Conservation (phyloP, 1,140 invertebrate genomes). For the Musca domestica region DNA sequence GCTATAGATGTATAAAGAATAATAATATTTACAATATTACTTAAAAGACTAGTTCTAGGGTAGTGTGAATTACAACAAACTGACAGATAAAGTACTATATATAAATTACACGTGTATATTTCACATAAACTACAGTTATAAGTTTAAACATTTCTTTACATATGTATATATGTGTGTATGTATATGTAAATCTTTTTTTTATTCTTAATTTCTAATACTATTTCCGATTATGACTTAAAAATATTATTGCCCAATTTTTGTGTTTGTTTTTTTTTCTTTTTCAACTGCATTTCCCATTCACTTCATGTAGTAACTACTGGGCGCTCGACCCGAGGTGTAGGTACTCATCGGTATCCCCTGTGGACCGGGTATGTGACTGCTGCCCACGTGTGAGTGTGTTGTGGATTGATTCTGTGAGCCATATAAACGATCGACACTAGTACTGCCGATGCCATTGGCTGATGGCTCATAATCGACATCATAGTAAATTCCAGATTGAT, state of each 20-base stretch:
- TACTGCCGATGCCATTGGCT: constrained; percentile 56
- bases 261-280: too few relatives aligned
- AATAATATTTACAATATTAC: constrained; percentile 14
- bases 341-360: constrained; percentile 69
- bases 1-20: too few relatives aligned
- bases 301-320: constrained; percentile 53
- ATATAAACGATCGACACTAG: constrained; percentile 47
- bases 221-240: neutral
- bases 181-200: constrained; percentile 1
- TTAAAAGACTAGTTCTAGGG: constrained; percentile 10
- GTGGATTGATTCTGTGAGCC: constrained; percentile 49
- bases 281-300: constrained; percentile 24
- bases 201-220: neutral
- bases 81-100: too few relatives aligned
- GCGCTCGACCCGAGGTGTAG: constrained; percentile 59
- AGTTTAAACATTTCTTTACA: too few relatives aligned
- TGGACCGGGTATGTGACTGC: constrained; percentile 57
- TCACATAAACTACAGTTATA: too few relatives aligned
- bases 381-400: constrained; percentile 34
- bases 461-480: constrained; percentile 79
- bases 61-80: too few relatives aligned
- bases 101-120: too few relatives aligned
- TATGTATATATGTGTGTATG: neutral
- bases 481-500: constrained; percentile 84
- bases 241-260: neutral